A percentile compares a stretch with the other conserved stretches of the same genome.
phyloP scores from a whole-genome alignment of 2,113 vertebrate genomes.

The human (Homo sapiens) region GRCh38 chr16:27786001-27786500 shows the following conservation, averaged over 20 bases:
- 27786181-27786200: accelerated
- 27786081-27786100: accelerated
- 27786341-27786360: constrained; percentile 63
- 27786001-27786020: too few species aligned
- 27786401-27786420: constrained; percentile 59
- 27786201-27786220: not conserved
- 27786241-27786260: not conserved
- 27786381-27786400: constrained; percentile 80
- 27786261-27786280: not conserved
- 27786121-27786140: accelerated
- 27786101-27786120: accelerated
- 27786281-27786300: not conserved
- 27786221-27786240: not conserved
- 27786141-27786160: accelerated
- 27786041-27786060: not conserved
- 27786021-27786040: too few species aligned
- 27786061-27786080: not conserved
- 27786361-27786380: constrained; percentile 82
- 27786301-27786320: not conserved
- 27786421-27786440: not conserved
- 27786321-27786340: not conserved
- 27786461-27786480: not conserved
- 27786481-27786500: not conserved
- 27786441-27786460: not conserved
- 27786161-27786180: not conserved